Evolutionary conservation across 1,140 invertebrate species (phyloP), one percentile per base, ranked within the genome.

Genomic region (Galleria mellonella): DNA sequence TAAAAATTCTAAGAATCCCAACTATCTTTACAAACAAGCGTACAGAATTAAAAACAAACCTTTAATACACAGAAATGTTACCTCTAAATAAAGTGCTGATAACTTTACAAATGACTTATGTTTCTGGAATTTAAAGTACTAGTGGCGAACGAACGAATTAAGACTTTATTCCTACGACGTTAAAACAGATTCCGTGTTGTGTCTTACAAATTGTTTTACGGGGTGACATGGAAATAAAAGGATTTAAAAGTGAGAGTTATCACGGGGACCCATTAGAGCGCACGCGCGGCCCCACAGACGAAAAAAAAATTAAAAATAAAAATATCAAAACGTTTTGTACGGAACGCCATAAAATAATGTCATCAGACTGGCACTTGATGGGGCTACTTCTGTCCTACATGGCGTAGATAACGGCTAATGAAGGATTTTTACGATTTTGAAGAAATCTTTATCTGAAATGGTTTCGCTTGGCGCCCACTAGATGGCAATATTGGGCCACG

Each of bases 191-290:
- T 56, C 52, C 65, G 7, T 14, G 32, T 41, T 50, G 47, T 28
- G 14, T 8, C 5, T 8, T 14, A 10, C 14, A 9, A 17, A 29
- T 32, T 47, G 35, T 57, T 62, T 67, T 67, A 66, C 46, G 39
- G 67, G 66, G 71, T 77, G 78, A 78, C 65, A 78, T 64, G 59
- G 63, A 64, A 69, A 74, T 77, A 81, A 76, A 74, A 78, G 72
- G 71, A 72, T 72, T 68, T 60, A 72, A 75, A 79, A 84, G 81
- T 84, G 78, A 84, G 81, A 84, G 74, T 83, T 84, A 84, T 84
- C 81, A 81, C 78, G 49, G 73, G 63, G 67, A 59, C 59, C 74
- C 78, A 84, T 84, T 84, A 78, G 62, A 46, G 60, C 74, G 81
- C 81, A 84, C 81, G 78, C 76, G 82, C 78, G 71, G 69, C 62